A percentile compares a stretch with the other conserved stretches of the same genome.
Evolutionary conservation across 2,888 invertebrate genomes (phyloP).

Genomic region (Thysanoteuthis rhombus): DNA sequence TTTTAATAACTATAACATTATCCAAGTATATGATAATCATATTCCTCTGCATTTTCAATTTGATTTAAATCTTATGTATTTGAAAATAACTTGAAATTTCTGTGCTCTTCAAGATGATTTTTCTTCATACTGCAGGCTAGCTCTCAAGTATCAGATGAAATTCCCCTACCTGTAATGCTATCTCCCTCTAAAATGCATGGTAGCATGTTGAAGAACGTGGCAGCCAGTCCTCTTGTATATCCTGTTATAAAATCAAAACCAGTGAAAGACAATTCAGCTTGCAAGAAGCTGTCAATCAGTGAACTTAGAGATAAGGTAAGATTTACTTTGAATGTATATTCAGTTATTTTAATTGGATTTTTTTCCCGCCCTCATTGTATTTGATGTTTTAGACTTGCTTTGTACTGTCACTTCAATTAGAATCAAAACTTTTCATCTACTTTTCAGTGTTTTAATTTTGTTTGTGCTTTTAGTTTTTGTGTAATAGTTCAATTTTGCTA

Average conservation of each 20-base stretch:
- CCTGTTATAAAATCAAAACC: conserved; percentile 36
- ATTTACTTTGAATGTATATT: background rate
- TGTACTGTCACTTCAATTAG: too few relatives aligned
- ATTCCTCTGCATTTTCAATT: too few relatives aligned
- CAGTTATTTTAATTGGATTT: background rate
- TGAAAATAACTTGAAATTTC: background rate
- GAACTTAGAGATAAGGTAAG: conserved; percentile 46
- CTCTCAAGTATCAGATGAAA: conserved; percentile 17
- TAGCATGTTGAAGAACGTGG: conserved; percentile 58
- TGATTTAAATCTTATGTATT: background rate
- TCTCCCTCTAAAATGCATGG: conserved; percentile 61
- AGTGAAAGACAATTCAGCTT: conserved; percentile 35
- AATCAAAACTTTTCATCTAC: too few relatives aligned
- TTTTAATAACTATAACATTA: too few relatives aligned
- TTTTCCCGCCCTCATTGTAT: too few relatives aligned
- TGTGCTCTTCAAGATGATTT: background rate
- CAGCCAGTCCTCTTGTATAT: conserved; percentile 48
- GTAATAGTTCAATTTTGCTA: too few relatives aligned
- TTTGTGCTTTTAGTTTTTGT: too few relatives aligned
- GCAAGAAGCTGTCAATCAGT: conserved; percentile 45
- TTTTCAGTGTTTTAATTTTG: too few relatives aligned
- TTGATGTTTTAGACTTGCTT: too few relatives aligned
- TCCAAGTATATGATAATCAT: too few relatives aligned
- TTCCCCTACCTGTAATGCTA: conserved; percentile 53
- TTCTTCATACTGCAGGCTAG: background rate